These are phyloP conservation scores for Microchirus variegatus DNA, from an alignment of 2,797 vertebrate species.

Conservation along the genomic window DNA sequence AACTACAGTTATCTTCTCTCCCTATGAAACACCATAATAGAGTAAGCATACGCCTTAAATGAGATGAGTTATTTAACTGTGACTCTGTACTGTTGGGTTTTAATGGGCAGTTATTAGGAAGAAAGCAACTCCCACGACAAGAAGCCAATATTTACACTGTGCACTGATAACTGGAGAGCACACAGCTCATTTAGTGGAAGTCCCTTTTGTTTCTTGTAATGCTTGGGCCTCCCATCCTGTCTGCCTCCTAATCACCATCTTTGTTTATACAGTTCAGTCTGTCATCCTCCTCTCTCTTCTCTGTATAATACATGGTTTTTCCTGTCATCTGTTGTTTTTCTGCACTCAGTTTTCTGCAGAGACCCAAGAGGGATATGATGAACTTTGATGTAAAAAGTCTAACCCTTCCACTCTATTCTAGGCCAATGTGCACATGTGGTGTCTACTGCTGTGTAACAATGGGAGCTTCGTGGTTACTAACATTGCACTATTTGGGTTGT, in stretches of 20 bases:
- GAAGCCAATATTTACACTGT: conserved; percentile 45
- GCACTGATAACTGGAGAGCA: conserved; percentile 40
- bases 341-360: not conserved
- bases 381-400: too few relatives aligned
- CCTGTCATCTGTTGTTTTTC: not conserved
- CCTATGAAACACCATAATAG: not conserved
- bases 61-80: too few relatives aligned
- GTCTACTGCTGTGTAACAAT: too few relatives aligned
- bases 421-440: too few relatives aligned
- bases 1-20: not conserved
- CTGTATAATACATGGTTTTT: too few relatives aligned
- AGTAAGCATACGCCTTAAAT: conserved; percentile 5
- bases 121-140: conserved; percentile 17
- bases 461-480: too few relatives aligned
- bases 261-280: not conserved
- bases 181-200: conserved; percentile 31
- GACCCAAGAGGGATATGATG: not conserved
- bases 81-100: too few relatives aligned
- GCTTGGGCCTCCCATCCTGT: conserved; percentile 26
- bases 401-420: too few relatives aligned
- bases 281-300: not conserved
- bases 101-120: conserved; percentile 34
- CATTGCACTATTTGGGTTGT: too few relatives aligned
- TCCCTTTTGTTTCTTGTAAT: conserved; percentile 34
- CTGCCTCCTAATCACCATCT: conserved; percentile 37